Evolutionary conservation across 2,888 invertebrate genomes (phyloP).

Genomic region (Belgica antarctica): DNA sequence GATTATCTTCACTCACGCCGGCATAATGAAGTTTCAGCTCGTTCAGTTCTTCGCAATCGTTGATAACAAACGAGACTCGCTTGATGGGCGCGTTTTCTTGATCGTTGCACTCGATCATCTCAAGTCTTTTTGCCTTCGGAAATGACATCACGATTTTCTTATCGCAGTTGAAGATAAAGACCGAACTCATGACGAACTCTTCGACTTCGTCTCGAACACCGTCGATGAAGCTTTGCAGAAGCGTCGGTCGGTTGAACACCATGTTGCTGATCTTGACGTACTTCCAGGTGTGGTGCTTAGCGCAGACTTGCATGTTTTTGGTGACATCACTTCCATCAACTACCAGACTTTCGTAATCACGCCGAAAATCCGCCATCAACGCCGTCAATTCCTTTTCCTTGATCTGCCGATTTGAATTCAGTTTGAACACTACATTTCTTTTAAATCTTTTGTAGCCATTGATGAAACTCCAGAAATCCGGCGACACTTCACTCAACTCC

Average conservation of each 20-base stretch:
- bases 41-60: neutral
- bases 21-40: neutral
- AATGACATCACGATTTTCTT: neutral
- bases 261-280: neutral
- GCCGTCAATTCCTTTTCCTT: neutral
- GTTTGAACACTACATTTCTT: neutral
- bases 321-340: neutral
- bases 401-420: neutral
- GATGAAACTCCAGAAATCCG: neutral
- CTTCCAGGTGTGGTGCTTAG: neutral
- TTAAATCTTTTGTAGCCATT: neutral
- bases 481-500: neutral
- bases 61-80: neutral
- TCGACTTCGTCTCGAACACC: neutral
- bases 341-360: neutral
- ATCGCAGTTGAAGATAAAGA: neutral
- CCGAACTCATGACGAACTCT: neutral
- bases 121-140: neutral
- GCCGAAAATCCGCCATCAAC: neutral
- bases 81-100: neutral
- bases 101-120: neutral
- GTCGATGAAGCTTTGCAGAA: neutral
- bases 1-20: neutral
- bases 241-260: neutral
- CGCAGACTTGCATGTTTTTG: neutral